phyloP scores from a whole-genome alignment of 2,888 invertebrate genomes.

The Stictocephala bisonia region DNA sequence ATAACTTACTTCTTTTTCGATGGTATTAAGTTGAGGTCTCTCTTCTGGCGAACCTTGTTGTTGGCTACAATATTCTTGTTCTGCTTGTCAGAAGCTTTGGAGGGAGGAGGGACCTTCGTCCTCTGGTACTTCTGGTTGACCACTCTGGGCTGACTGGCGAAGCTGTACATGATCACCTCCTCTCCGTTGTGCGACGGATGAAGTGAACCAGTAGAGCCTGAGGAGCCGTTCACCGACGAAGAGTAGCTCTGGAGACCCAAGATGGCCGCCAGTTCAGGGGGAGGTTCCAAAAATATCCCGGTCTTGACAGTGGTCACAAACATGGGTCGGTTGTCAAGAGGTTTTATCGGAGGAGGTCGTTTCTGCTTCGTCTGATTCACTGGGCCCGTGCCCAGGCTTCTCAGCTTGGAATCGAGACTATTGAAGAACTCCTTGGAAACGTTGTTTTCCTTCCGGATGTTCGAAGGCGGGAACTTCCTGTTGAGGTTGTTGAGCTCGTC shows the following conservation, averaged over 20 bases:
- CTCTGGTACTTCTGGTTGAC: slow-evolving; percentile 56
- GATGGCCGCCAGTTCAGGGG: slow-evolving; percentile 75
- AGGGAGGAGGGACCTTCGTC: slow-evolving; percentile 40
- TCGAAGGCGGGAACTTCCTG: slow-evolving; percentile 62
- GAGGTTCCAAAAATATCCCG: slow-evolving; percentile 83
- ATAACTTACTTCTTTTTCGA: slow-evolving; percentile 33
- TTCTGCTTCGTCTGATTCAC: slow-evolving; percentile 56
- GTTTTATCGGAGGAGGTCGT: slow-evolving; percentile 51
- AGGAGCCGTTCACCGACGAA: slow-evolving; percentile 51
- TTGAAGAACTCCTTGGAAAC: slow-evolving; percentile 66
- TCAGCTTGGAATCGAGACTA: slow-evolving; percentile 75
- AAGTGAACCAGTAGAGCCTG: slow-evolving; percentile 61
- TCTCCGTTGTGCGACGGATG: slow-evolving; percentile 64
- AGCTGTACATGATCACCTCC: slow-evolving; percentile 60
- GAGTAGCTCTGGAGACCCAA: slow-evolving; percentile 69
- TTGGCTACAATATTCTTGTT: not conserved
- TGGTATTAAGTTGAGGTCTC: slow-evolving; percentile 22
- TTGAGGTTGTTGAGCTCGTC: slow-evolving; percentile 62
- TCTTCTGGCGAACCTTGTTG: slow-evolving; percentile 5
- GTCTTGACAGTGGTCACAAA: slow-evolving; percentile 85
- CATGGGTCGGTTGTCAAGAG: slow-evolving; percentile 62
- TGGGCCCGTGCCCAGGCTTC: slow-evolving; percentile 71
- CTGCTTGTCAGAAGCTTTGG: not conserved
- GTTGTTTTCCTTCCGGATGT: slow-evolving; percentile 26
- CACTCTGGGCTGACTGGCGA: slow-evolving; percentile 61